Base-by-base conservation (phyloP, 2,113 vertebrate species). In the Cyanoliseus patagonus region DNA sequence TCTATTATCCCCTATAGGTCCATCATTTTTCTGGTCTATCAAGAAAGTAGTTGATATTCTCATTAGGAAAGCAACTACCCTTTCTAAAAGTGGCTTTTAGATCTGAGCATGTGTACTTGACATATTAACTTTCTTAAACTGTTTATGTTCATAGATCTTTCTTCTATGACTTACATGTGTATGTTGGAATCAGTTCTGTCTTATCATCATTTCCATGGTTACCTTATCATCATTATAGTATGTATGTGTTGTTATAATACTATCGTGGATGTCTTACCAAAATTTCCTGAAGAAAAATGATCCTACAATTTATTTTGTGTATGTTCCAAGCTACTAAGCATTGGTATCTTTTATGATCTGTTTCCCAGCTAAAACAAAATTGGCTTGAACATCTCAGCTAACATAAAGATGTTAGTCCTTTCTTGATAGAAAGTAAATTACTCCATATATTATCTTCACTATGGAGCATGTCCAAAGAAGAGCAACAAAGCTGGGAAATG, bases 141-240 rank as follows among this genome's bases (percentile, higher is more conserved):
- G 42, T 59, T 1, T 86, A 13, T 67, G 55, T 88, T 88, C n/a
- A 19, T 64, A 35, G 57, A 70, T 67, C 6, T 19, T 47, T 88
- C 37, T 25, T 74, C 42, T 78, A 30, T 64, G 51, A 47, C 16
- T 55, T 69, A 75, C 28, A 42, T 27, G 55, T 37, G 33, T 67
- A 16, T 75, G 37, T 55, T 82, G 69, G 55, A 90, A 86, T 91
- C 64, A 79, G 44, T 88, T 92, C 61, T 75, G 64, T 75, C 41
- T 91, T 90, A 83, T 61, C 88, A 90, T 74, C 86, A 94, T 97
- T 94, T 69, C 77, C 88, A 89, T 96, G 91, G 92, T 95, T 95
- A 95, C 92, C 42, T 96, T 94, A 92, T 79, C 91, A 94, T 90
- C 82, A 83, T 86, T 90, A 75, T 35, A 68, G 69, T 75, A 68